phyloP scores from a whole-genome alignment of 2,113 vertebrate species.

The Microcebus jonahi region DNA sequence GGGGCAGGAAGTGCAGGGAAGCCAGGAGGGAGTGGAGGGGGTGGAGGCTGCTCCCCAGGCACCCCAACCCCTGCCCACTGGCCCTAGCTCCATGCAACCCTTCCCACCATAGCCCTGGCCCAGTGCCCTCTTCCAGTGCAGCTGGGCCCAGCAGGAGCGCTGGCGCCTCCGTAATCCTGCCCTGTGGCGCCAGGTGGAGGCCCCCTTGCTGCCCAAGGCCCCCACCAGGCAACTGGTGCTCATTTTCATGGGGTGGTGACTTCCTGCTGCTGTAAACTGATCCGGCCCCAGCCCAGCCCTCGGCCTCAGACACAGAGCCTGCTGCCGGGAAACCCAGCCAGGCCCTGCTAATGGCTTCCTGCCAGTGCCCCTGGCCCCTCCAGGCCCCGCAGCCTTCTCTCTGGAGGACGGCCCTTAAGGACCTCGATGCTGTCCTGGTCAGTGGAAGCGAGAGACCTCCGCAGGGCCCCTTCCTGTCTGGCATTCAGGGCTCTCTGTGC shows the following conservation, averaged over 20 bases:
- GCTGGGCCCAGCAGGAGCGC: not conserved
- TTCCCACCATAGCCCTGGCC: not conserved
- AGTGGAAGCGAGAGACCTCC: not conserved
- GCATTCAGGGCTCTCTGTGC: not conserved
- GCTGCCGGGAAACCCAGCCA: not conserved
- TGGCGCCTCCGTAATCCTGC: not conserved
- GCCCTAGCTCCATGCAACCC: not conserved
- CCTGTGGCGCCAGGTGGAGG: not conserved
- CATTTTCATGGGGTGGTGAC: fast-evolving
- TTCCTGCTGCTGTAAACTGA: not conserved
- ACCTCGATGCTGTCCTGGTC: not conserved
- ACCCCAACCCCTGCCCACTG: not conserved
- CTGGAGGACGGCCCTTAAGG: not conserved
- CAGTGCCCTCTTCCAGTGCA: not conserved
- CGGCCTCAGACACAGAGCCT: not conserved
- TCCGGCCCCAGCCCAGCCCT: not conserved
- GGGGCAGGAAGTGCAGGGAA: fast-evolving
- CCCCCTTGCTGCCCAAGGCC: not conserved
- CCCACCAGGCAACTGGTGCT: not conserved
- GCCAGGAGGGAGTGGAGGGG: not conserved
- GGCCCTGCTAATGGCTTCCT: fast-evolving
- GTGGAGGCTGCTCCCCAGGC: not conserved
- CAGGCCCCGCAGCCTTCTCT: not conserved
- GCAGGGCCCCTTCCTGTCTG: not conserved
- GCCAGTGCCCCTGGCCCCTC: fast-evolving